Evolutionary conservation across 2,113 vertebrate species (phyloP).

Genomic region (Rhegmatorhina hoffmannsi): DNA sequence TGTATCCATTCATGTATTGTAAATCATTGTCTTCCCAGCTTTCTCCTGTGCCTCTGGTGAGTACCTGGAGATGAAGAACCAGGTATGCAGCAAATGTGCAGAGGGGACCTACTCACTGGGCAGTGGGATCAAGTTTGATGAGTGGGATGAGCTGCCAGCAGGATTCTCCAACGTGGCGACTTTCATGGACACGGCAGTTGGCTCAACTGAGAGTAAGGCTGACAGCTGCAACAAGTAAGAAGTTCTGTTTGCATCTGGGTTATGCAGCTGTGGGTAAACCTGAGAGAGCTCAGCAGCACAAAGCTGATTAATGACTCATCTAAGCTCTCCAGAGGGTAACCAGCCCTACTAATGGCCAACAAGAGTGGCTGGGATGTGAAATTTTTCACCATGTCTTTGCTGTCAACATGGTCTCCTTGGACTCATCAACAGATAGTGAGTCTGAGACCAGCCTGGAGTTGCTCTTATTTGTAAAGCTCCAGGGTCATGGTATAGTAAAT

Average conservation of each 20-base stretch:
- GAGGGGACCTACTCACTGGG: slow-evolving; percentile 94
- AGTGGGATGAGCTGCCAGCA: slow-evolving; percentile 91
- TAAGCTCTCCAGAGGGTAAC: background rate
- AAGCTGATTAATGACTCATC: background rate
- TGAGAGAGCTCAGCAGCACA: background rate
- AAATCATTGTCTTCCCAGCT: slow-evolving; percentile 72
- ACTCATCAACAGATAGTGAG: background rate
- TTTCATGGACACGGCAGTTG: slow-evolving; percentile 82
- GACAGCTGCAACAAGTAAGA: slow-evolving; percentile 89
- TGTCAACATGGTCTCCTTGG: background rate
- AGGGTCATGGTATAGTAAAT: background rate
- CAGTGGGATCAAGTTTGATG: slow-evolving; percentile 94
- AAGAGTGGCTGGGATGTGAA: background rate
- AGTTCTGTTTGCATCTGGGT: background rate
- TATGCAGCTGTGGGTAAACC: background rate
- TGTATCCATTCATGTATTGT: background rate
- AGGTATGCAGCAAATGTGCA: slow-evolving; percentile 90
- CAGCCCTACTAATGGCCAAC: background rate
- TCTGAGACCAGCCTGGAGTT: background rate
- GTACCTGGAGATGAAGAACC: slow-evolving; percentile 95
- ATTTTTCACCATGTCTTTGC: background rate
- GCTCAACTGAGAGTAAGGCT: slow-evolving; percentile 69
- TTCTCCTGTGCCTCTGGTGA: slow-evolving; percentile 94
- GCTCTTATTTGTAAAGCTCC: background rate
- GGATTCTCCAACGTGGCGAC: slow-evolving; percentile 94